A percentile compares a stretch with the other conserved stretches of the same genome.
These are phyloP conservation scores for Drosophila bocqueti DNA, from an alignment of 1,140 invertebrate genomes.

Conservation along the genomic window DNA sequence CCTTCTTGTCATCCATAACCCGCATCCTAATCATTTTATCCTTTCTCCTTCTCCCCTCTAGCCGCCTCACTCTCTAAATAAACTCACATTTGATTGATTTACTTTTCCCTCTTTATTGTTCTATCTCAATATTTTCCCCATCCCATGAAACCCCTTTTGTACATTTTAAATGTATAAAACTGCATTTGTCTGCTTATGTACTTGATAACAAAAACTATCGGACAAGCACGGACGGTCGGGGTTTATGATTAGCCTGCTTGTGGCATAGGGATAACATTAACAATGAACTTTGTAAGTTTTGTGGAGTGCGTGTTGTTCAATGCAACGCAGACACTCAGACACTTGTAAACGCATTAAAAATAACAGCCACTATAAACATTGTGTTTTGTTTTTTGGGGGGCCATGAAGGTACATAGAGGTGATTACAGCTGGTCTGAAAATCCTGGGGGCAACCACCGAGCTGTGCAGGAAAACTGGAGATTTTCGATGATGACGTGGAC, in stretches of 20 bases:
- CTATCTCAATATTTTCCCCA: constrained; percentile 13
- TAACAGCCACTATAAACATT: constrained; percentile 28
- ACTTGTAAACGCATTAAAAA: constrained; percentile 71
- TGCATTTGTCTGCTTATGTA: constrained; percentile 69
- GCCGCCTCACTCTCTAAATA: constrained; percentile 1
- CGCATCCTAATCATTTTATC: constrained; percentile 16
- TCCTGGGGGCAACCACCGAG: no score
- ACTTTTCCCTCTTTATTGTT: constrained; percentile 22
- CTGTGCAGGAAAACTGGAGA: no score
- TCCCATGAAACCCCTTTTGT: constrained; percentile 38
- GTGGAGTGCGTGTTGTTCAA: constrained; percentile 42
- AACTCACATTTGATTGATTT: neutral
- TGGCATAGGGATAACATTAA: constrained; percentile 43
- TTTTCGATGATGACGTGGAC: no score
- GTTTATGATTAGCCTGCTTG: constrained; percentile 2
- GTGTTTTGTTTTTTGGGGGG: neutral
- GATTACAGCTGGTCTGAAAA: no score
- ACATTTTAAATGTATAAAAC: constrained; percentile 75
- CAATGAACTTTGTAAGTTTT: constrained; percentile 62
- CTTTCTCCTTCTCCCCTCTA: neutral
- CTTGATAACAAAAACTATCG: constrained; percentile 47
- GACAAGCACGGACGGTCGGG: constrained; percentile 18
- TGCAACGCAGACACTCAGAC: constrained; percentile 48
- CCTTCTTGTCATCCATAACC: constrained; percentile 12
- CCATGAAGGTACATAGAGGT: no score